Evolutionary conservation across 1,140 invertebrate species (phyloP).

Genomic region (Pachypeltis micranthus): DNA sequence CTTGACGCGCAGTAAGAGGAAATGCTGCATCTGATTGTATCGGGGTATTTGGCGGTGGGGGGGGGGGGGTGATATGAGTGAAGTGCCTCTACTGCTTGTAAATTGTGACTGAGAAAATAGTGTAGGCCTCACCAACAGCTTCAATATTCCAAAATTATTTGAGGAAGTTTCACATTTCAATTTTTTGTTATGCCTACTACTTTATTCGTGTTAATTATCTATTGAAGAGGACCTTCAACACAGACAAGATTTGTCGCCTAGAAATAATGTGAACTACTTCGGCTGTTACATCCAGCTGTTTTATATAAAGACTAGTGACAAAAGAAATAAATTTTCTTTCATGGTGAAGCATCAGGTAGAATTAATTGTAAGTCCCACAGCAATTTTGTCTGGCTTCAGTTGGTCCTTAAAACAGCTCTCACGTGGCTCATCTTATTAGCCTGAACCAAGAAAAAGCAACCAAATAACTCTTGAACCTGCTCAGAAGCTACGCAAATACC

Average conservation of each 20-base stretch:
- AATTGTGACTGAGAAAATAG: not conserved
- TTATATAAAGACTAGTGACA: not conserved
- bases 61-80: too few species aligned
- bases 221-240: not conserved
- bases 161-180: not conserved
- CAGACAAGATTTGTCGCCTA: not conserved
- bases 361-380: too few species aligned
- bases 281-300: not conserved
- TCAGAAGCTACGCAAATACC: too few species aligned
- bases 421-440: too few species aligned
- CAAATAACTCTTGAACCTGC: too few species aligned
- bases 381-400: too few species aligned
- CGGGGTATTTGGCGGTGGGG: not conserved
- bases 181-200: not conserved
- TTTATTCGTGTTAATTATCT: not conserved
- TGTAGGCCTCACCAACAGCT: not conserved
- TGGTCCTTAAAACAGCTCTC: too few species aligned
- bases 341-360: too few species aligned
- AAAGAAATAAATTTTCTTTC: not conserved
- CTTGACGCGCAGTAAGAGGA: not conserved
- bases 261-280: not conserved
- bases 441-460: too few species aligned
- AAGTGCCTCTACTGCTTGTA: too few species aligned
- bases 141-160: not conserved
- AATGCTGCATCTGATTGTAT: not conserved